phyloP scores from a whole-genome alignment of 2,113 vertebrate species.

The Phrynocephalus versicolor region DNA sequence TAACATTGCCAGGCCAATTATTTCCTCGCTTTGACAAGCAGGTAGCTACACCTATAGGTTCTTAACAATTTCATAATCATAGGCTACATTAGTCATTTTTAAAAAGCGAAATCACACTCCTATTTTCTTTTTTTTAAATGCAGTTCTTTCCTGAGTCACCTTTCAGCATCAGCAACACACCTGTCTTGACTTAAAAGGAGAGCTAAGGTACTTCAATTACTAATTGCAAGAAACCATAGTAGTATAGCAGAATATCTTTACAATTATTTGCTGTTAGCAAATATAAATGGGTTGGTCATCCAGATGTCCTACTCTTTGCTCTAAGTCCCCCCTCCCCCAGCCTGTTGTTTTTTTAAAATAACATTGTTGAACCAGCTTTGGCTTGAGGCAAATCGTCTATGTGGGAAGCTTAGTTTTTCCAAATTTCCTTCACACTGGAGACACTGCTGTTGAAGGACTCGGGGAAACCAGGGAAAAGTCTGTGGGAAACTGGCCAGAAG shows the following conservation, averaged over 20 bases:
- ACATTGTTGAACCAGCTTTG: neutral
- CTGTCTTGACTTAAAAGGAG: neutral
- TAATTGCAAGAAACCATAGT: neutral
- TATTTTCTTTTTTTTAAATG: neutral
- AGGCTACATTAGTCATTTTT: neutral
- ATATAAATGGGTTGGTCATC: neutral
- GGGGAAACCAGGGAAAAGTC: neutral
- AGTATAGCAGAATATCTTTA: neutral
- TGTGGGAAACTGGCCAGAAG: neutral
- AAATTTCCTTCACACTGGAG: neutral
- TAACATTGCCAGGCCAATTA: conserved; percentile 1
- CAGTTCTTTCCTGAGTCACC: neutral
- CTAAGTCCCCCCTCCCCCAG: no score
- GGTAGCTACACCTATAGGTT: neutral
- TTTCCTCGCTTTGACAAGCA: neutral
- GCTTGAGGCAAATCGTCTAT: neutral
- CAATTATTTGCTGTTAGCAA: neutral
- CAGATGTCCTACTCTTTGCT: neutral
- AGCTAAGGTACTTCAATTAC: neutral
- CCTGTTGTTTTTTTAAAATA: neutral
- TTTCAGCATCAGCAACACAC: neutral
- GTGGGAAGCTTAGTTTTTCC: neutral
- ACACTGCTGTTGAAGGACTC: neutral
- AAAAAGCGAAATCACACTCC: no score
- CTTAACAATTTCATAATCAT: neutral